Base-by-base conservation (phyloP, 2,888 invertebrate genomes). In the Sphinx pinastri region DNA sequence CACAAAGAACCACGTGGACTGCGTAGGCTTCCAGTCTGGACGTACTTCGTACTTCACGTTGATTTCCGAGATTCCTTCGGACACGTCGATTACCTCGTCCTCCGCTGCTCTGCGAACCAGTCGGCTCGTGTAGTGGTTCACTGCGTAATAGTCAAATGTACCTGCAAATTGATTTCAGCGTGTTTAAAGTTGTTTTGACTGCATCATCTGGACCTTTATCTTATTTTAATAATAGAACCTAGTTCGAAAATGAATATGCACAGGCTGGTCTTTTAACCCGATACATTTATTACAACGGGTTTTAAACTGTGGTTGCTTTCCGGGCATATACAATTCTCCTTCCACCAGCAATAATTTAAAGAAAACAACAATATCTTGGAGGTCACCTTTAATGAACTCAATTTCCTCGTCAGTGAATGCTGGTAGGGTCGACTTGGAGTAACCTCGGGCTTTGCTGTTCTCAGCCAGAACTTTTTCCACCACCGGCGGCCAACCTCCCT, bases 41-140 rank as follows among this genome's bases (percentile, higher is more conserved):
- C 71, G 57, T 0, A 8, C 57, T 0, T 72, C 69, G 11, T 81
- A 13, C 0, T 77, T 74, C 0, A 75, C 80, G 12, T 77, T 71
- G 38, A 88, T 60, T 11, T 87, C 86, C 0, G 77, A 73, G 0
- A 75, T 72, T 1, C 81, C 78, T 2, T 74, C 86, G 73, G 80
- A 83, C 0, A 73, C 8, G 0, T 47, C 67, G 0, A 78, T 25
- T 8, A 77, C 71, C n/a, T 88, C 88, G 2, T 77, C 87, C 10
- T 70, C 77, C 60, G 38, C 75, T 14, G 76, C 77, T 66, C 69
- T 77, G 25, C 88, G 83, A 0, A 91, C 90, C 68, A 93, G 58
- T 31, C 83, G 80, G 2, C 94, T 89, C 0, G 95, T 94, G 84
- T 96, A 96, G 82, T 95, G 95, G 80, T 96, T 96, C 16, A 96